Conservation (phyloP, 1,140 invertebrate species). For the Musca vetustissima region DNA sequence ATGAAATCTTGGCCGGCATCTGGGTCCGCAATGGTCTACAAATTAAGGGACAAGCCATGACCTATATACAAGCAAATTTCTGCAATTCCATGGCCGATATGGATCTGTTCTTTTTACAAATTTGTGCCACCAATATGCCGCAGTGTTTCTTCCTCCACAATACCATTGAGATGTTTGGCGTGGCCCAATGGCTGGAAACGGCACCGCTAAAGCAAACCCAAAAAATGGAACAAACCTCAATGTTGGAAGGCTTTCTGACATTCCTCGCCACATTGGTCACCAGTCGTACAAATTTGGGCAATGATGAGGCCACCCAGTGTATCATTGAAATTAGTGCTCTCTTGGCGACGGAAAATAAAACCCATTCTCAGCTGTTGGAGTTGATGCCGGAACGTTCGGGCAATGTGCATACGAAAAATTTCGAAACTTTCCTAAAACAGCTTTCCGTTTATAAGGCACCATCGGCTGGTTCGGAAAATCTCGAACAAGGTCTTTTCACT, state of each 20-base stretch:
- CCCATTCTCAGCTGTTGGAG: conserved; percentile 92
- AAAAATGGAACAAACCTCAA: conserved; percentile 80
- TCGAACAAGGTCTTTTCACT: conserved; percentile 93
- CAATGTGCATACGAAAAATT: conserved; percentile 85
- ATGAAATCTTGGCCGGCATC: conserved; percentile 89
- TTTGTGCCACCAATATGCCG: conserved; percentile 86
- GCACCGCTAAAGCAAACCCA: conserved; percentile 66
- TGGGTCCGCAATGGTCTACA: conserved; percentile 97
- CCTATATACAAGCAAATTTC: conserved; percentile 97
- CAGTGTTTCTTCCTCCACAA: conserved; percentile 84
- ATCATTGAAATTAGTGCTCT: conserved; percentile 91
- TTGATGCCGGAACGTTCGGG: conserved; percentile 94
- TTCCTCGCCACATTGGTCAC: conserved; percentile 88
- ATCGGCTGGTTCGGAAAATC: conserved; percentile 64
- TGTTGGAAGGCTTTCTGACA: conserved; percentile 90
- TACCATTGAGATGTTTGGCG: conserved; percentile 85
- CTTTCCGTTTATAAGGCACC: conserved; percentile 62
- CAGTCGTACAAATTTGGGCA: conserved; percentile 85
- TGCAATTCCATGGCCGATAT: conserved; percentile 98
- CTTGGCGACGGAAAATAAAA: conserved; percentile 90
- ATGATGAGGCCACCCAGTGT: conserved; percentile 72
- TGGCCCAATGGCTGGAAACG: conserved; percentile 83
- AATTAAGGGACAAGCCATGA: conserved; percentile 98
- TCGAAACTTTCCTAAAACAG: conserved; percentile 78
- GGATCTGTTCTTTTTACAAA: conserved; percentile 90